Percentiles rank a stretch among this genome's conserved stretches.
Conservation (phyloP, 2,888 invertebrate genomes). For the Sarcophaga variegata region DNA sequence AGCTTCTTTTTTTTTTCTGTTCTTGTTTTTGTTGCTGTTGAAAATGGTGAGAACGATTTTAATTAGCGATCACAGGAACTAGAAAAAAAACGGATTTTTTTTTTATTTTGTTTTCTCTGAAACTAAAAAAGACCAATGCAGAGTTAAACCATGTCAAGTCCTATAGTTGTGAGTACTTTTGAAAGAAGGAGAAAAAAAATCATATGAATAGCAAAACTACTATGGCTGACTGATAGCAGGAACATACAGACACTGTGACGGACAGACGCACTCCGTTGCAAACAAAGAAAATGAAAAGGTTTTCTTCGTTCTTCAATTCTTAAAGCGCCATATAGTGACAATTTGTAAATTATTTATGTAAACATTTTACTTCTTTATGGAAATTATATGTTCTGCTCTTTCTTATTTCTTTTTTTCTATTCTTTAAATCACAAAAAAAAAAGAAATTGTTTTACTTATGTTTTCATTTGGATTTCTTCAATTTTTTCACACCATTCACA, state of each 20-base stretch:
- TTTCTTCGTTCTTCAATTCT: conserved; percentile 16
- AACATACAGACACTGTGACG: neutral
- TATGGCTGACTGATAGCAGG: conserved; percentile 14
- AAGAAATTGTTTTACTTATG: neutral
- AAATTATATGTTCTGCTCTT: conserved; percentile 32
- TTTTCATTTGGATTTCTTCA: neutral
- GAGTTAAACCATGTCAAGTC: conserved; percentile 42
- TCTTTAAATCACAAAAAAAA: neutral
- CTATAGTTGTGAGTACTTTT: conserved; percentile 22
- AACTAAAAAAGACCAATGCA: conserved; percentile 63
- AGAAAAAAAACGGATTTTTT: conserved; percentile 22
- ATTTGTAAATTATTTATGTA: conserved; percentile 65
- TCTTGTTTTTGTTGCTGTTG: conserved; percentile 41
- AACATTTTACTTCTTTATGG: conserved; percentile 59
- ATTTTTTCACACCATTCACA: neutral
- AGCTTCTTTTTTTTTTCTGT: conserved; percentile 8
- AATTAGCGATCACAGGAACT: conserved; percentile 70
- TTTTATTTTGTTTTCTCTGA: conserved; percentile 15
- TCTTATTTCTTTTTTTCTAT: neutral
- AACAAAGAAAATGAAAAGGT: conserved; percentile 41
- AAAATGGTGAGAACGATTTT: conserved; percentile 70
- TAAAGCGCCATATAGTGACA: conserved; percentile 67
- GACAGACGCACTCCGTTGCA: conserved; percentile 41
- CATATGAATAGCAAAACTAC: conserved; percentile 35
- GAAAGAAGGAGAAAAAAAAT: neutral